Conservation (phyloP, 2,113 vertebrate genomes). For the Indri indri region DNA sequence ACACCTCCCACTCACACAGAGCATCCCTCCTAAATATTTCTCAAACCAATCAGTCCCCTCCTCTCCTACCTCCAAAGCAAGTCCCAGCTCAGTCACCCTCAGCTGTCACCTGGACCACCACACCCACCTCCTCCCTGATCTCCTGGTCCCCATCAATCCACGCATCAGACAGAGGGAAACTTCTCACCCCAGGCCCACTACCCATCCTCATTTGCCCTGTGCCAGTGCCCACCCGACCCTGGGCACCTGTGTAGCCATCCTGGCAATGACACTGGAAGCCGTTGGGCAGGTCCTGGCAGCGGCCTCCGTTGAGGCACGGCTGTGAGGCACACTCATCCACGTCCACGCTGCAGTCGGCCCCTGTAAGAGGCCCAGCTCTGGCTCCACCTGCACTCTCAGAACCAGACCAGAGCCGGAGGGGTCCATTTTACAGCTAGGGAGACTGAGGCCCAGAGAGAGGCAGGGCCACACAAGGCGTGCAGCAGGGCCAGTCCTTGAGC, state of each 20-base stretch:
- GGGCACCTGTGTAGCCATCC: constrained; percentile 91
- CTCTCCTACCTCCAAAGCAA: not conserved
- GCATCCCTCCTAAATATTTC: not conserved
- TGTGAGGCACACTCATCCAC: constrained; percentile 91
- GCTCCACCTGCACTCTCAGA: not conserved
- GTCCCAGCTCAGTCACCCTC: not conserved
- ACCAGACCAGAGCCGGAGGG: not conserved
- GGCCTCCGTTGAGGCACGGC: constrained; percentile 90
- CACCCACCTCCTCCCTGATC: not conserved
- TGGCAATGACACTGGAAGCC: constrained; percentile 90
- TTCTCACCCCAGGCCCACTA: not conserved
- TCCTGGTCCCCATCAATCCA: not conserved
- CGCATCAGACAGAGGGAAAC: not conserved
- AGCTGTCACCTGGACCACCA: not conserved
- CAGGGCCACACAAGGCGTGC: not conserved
- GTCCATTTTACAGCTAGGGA: not conserved
- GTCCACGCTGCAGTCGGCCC: constrained; percentile 89
- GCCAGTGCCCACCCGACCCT: not conserved
- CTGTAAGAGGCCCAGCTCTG: constrained; percentile 78
- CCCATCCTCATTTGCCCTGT: not conserved
- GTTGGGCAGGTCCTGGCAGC: constrained; percentile 89
- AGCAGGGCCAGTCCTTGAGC: not conserved
- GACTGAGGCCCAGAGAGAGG: not conserved
- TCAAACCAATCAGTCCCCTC: not conserved
- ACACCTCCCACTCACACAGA: not conserved